Percentiles rank a stretch among this genome's conserved stretches.
Conservation (phyloP, 2,113 vertebrate species). For the Atherinomorus stipes region DNA sequence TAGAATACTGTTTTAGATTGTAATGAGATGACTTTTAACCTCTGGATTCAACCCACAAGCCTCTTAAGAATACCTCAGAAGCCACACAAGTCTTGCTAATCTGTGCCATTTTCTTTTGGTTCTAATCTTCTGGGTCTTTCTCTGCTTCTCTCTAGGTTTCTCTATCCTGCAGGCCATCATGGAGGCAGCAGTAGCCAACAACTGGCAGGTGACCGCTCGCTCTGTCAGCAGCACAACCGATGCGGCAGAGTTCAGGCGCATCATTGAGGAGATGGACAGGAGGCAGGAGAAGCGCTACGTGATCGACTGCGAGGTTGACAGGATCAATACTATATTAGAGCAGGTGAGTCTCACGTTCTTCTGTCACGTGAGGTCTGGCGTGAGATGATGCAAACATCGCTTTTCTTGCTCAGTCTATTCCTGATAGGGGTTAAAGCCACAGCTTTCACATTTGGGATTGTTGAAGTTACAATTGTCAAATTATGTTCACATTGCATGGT, state of each 20-base stretch:
- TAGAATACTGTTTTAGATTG: slow-evolving; percentile 62
- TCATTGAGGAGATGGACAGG: slow-evolving; percentile 99
- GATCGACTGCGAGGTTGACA: slow-evolving; percentile 96
- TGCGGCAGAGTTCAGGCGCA: slow-evolving; percentile 94
- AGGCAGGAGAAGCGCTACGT: slow-evolving; percentile 97
- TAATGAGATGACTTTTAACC: slow-evolving; percentile 72
- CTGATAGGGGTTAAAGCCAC: slow-evolving; percentile 8
- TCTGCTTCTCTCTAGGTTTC: slow-evolving; percentile 86
- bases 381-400: slow-evolving; percentile 4
- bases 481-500: too few species aligned
- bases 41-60: slow-evolving; percentile 44
- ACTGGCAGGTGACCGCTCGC: slow-evolving; percentile 99
- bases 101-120: slow-evolving; percentile 7
- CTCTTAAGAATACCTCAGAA: slow-evolving; percentile 65
- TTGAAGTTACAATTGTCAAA: too few species aligned
- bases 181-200: slow-evolving; percentile 98
- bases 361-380: not conserved
- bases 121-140: slow-evolving; percentile 42
- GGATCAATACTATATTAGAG: slow-evolving; percentile 97
- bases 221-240: slow-evolving; percentile 96
- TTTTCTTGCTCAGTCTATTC: not conserved
- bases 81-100: slow-evolving; percentile 31
- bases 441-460: not conserved
- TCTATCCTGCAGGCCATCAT: slow-evolving; percentile 99
- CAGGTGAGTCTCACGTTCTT: slow-evolving; percentile 85